Evolutionary conservation across 2,797 vertebrate genomes (phyloP).

Genomic region (Myripristis jacobus): DNA sequence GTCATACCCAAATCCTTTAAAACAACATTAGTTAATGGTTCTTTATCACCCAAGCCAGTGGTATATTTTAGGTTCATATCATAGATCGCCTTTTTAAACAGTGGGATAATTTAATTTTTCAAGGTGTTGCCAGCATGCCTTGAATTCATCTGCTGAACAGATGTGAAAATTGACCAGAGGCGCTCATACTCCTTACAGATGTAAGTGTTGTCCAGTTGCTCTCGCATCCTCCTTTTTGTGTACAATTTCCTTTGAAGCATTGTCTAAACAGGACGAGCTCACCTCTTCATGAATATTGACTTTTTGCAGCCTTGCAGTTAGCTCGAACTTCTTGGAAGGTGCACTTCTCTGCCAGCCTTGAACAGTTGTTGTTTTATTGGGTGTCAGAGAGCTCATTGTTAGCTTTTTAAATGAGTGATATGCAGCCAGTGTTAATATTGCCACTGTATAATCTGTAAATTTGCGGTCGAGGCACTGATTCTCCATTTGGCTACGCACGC

Average conservation of each 20-base stretch:
- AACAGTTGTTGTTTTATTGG: background rate
- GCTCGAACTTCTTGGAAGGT: background rate
- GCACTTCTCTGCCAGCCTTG: background rate
- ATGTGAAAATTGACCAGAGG: conserved; percentile 46
- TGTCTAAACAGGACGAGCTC: background rate
- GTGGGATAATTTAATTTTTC: conserved; percentile 42
- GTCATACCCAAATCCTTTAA: conserved; percentile 5
- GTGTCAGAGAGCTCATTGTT: background rate
- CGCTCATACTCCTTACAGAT: conserved; percentile 8
- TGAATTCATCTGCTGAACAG: conserved; percentile 67
- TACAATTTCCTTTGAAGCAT: background rate
- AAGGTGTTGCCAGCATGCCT: conserved; percentile 45
- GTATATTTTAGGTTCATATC: conserved; percentile 36
- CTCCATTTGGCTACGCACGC: background rate
- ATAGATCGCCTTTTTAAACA: conserved; percentile 34
- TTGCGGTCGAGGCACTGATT: conserved; percentile 16
- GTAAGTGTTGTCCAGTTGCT: background rate
- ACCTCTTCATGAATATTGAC: conserved; percentile 1
- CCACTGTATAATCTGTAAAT: conserved; percentile 31
- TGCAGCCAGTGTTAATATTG: background rate
- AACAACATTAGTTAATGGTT: conserved; percentile 4
- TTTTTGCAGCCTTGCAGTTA: background rate
- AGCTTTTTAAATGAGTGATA: background rate
- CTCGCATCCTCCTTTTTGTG: conserved; percentile 3
- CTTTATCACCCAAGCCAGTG: background rate